Conservation (phyloP, 2,113 vertebrate genomes). For the Physeter macrocephalus region DNA sequence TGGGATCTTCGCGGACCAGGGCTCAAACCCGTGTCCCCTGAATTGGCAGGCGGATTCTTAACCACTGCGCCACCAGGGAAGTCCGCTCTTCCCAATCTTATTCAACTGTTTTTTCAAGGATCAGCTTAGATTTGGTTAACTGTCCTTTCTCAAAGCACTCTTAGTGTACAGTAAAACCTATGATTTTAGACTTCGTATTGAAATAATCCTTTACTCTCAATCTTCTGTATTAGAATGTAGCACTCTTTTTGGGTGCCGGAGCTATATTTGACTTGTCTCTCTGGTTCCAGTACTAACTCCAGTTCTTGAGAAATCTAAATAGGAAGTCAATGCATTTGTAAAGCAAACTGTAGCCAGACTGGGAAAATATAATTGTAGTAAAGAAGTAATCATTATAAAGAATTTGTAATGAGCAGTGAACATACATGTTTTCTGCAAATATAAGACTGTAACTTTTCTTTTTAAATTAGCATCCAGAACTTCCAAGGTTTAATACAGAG, state of each 20-base stretch:
- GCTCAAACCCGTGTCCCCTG: too few species aligned
- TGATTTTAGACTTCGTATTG: background rate
- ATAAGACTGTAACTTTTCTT: background rate
- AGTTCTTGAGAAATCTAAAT: background rate
- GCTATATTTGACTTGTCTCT: background rate
- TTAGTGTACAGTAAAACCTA: background rate
- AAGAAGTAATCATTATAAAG: background rate
- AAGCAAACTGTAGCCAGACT: background rate
- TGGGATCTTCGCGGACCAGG: too few species aligned
- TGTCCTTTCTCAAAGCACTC: background rate
- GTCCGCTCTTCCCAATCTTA: background rate
- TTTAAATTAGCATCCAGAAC: background rate
- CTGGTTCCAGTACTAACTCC: background rate
- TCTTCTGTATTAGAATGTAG: background rate
- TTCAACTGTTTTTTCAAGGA: background rate
- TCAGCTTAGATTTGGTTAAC: background rate
- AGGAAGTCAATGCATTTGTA: background rate
- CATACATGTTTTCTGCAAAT: background rate
- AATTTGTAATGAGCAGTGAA: background rate
- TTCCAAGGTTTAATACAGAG: background rate
- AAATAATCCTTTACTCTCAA: background rate
- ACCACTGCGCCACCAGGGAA: too few species aligned
- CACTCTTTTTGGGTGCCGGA: background rate
- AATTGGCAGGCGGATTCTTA: too few species aligned
- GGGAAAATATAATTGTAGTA: background rate